A percentile compares a stretch with the other conserved stretches of the same genome.
These are phyloP conservation scores for Todiramphus saurophagus DNA, from an alignment of 2,113 vertebrate species.

Conservation along the genomic window DNA sequence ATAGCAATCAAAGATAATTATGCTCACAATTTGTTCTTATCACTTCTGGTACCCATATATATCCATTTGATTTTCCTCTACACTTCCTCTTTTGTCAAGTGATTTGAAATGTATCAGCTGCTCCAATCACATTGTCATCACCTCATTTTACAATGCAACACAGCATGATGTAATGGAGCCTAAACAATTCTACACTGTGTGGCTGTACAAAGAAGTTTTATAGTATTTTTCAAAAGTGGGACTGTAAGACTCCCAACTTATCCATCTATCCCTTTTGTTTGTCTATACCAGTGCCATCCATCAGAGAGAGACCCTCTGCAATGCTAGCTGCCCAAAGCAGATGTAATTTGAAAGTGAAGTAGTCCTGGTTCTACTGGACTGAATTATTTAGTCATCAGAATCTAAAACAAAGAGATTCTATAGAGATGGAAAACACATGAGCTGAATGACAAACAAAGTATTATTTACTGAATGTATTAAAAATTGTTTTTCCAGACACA, in stretches of 20 bases:
- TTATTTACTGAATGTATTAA: slow-evolving; percentile 57
- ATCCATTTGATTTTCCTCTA: slow-evolving; percentile 22
- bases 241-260: neutral
- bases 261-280: neutral
- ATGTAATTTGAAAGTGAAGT: slow-evolving; percentile 41
- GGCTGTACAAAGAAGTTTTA: neutral
- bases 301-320: neutral
- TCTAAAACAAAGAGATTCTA: slow-evolving; percentile 46
- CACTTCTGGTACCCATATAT: neutral
- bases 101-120: slow-evolving; percentile 42
- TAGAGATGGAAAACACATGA: slow-evolving; percentile 4
- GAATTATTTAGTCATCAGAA: slow-evolving; percentile 46
- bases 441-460: slow-evolving; percentile 43
- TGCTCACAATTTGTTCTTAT: neutral
- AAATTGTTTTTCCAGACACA: slow-evolving; percentile 59
- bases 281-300: neutral
- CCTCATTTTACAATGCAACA: slow-evolving; percentile 55
- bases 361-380: slow-evolving; percentile 10
- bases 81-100: slow-evolving; percentile 35
- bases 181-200: slow-evolving; percentile 20
- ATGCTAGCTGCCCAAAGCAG: slow-evolving; percentile 14
- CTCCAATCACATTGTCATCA: slow-evolving; percentile 30
- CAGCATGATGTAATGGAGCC: slow-evolving; percentile 37
- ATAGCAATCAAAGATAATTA: neutral
- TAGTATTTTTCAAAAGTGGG: neutral